Evolutionary conservation across 2,113 vertebrate genomes (phyloP), one percentile per base, ranked within the genome.

Genomic region (Megaleporinus macrocephalus): DNA sequence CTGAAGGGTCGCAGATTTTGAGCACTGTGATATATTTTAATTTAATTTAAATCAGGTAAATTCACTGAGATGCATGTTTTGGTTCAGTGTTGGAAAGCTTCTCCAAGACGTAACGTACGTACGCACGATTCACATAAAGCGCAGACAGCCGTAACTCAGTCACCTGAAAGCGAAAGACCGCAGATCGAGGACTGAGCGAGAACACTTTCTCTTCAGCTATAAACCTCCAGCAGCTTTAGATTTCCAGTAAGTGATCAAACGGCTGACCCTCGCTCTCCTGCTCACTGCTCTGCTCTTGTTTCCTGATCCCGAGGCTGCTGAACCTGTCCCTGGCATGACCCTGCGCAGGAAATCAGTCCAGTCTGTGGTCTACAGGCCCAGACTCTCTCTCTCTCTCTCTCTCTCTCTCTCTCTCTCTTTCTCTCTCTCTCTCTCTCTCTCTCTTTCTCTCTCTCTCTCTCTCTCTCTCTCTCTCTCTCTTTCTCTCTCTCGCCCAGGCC

Each of bases 301-400:
- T 90, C 90, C 89, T 87, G 87, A 89, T 88, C 86, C 88, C 85
- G 84, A 88, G 92, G 91, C 83, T 73, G 71, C 86, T 81, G 53
- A 88, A 85, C 73, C 85, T 93, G 93, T 94, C 93, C 94, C 88
- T 91, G 88, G 88, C 90, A 89, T 95, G 94, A 95, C 93, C 93
- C 90, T 83, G 76, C 81, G 85, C 91, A 94, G 93, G 93, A 95
- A 95, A 95, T 95, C 92, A 94, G 80, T 93, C 90, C 93, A 94
- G 92, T 89, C 92, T 95, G 94, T 88, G 85, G 86, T 83, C 91
- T 84, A 88, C 82, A 83, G 81, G 71, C 78, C 61, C 90, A 80
- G 59, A 91, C 82, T 16, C 72, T 76, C 69, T 70, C 78, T 44
- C 65, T 29, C 84, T 74, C 57, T 79, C 61, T 44, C 71, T 65